Evolutionary conservation across 2,888 invertebrate genomes (phyloP).

Genomic region (Balanococcus diminutus): DNA sequence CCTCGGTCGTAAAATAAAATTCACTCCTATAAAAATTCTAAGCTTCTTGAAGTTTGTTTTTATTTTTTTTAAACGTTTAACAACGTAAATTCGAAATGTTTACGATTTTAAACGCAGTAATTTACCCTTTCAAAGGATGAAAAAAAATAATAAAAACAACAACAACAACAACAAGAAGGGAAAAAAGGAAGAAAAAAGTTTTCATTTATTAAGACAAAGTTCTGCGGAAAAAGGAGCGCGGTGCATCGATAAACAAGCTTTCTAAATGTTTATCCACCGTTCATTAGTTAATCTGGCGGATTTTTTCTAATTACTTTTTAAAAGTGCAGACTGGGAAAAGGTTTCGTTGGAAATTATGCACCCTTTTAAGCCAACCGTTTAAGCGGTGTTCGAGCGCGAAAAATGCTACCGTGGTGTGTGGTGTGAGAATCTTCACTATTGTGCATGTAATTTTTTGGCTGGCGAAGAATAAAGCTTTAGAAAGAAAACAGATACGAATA

Average conservation of each 20-base stretch:
- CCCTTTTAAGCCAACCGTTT: neutral
- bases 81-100: conserved; percentile 41
- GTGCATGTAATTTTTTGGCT: neutral
- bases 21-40: conserved; percentile 10
- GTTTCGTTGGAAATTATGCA: neutral
- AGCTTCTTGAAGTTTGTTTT: conserved; percentile 39
- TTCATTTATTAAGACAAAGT: neutral
- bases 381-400: neutral
- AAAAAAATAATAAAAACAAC: conserved; percentile 3
- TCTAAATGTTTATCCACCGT: neutral
- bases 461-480: too few relatives aligned
- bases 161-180: neutral
- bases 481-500: too few relatives aligned
- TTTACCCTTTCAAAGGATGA: conserved; percentile 30
- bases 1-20: conserved; percentile 10
- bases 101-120: conserved; percentile 39
- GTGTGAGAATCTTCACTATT: neutral
- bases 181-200: neutral
- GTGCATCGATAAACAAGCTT: conserved; percentile 1
- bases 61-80: conserved; percentile 39
- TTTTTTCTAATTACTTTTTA: conserved; percentile 22
- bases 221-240: neutral
- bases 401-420: neutral
- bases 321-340: neutral
- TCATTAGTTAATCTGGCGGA: conserved; percentile 11